Evolutionary conservation across 1,140 invertebrate genomes (phyloP).

Genomic region (Pachypsylla venusta): DNA sequence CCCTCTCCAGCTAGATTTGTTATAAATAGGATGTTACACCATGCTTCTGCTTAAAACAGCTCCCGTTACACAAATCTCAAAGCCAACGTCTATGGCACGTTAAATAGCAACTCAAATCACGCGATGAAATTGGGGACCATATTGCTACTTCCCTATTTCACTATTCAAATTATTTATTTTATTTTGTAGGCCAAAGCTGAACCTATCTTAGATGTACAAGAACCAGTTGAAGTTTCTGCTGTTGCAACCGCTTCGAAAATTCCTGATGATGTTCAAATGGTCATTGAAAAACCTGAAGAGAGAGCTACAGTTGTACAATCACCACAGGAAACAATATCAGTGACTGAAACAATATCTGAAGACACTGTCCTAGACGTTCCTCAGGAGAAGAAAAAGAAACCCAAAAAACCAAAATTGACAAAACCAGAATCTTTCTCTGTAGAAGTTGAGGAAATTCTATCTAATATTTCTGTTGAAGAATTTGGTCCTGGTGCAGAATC

Average conservation of each 20-base stretch:
- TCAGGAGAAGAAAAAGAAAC: slow-evolving; percentile 25
- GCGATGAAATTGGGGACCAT: too few relatives aligned
- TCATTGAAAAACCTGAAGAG: slow-evolving; percentile 30
- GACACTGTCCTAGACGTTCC: slow-evolving; percentile 33
- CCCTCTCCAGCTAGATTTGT: too few relatives aligned
- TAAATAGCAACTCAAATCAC: too few relatives aligned
- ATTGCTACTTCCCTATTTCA: too few relatives aligned
- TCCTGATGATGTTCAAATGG: slow-evolving; percentile 33
- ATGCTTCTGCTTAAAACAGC: too few relatives aligned
- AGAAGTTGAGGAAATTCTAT: slow-evolving; percentile 56
- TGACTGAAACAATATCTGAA: slow-evolving; percentile 39
- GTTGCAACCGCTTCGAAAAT: slow-evolving; percentile 44
- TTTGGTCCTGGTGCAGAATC: slow-evolving; percentile 64
- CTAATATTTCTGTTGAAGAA: slow-evolving; percentile 53
- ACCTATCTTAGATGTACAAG: slow-evolving; percentile 38
- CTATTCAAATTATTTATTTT: slow-evolving; percentile 21
- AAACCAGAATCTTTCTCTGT: slow-evolving; percentile 32
- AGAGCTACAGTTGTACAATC: slow-evolving; percentile 36
- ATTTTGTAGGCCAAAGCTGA: slow-evolving; percentile 30
- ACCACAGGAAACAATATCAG: slow-evolving; percentile 39
- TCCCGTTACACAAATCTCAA: too few relatives aligned
- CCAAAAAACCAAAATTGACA: slow-evolving; percentile 6
- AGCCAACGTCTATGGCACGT: too few relatives aligned
- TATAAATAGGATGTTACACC: too few relatives aligned
- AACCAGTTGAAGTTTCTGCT: slow-evolving; percentile 42